Conservation (phyloP, 2,888 invertebrate species). For the Patella ulyssiponensis region DNA sequence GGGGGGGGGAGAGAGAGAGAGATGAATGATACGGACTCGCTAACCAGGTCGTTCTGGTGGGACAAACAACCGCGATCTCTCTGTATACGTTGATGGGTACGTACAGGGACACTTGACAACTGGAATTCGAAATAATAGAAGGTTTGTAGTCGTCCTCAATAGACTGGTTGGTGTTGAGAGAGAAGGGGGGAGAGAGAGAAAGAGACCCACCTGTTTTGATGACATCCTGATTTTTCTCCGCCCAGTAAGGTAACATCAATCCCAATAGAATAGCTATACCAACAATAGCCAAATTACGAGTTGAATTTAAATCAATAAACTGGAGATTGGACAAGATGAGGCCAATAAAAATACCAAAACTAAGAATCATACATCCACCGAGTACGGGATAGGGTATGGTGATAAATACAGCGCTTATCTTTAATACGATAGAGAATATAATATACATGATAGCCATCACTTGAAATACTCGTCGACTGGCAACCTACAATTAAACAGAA, state of each 20-base stretch:
- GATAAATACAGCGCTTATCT: constrained; percentile 72
- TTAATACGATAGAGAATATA: constrained; percentile 70
- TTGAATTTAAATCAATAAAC: constrained; percentile 82
- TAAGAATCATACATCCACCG: constrained; percentile 61
- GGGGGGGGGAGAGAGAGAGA: too few relatives aligned
- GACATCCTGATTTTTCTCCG: constrained; percentile 32
- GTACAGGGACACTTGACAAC: too few relatives aligned
- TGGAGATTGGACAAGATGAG: constrained; percentile 58
- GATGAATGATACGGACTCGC: too few relatives aligned
- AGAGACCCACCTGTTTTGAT: constrained; percentile 40
- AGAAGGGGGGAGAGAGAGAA: too few relatives aligned
- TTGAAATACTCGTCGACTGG: constrained; percentile 70
- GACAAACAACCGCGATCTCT: too few relatives aligned
- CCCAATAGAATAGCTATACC: constrained; percentile 90
- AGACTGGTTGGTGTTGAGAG: too few relatives aligned
- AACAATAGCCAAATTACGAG: constrained; percentile 86
- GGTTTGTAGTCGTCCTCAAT: too few relatives aligned
- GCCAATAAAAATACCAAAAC: constrained; percentile 55
- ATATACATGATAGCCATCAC: constrained; percentile 69
- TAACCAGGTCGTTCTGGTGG: too few relatives aligned
- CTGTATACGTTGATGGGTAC: too few relatives aligned
- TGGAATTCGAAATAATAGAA: too few relatives aligned
- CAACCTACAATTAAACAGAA: constrained; percentile 60
- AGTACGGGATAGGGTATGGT: constrained; percentile 74
- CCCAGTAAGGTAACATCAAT: constrained; percentile 73